phyloP scores from a whole-genome alignment of 2,888 invertebrate species.

The Apoderus coryli region DNA sequence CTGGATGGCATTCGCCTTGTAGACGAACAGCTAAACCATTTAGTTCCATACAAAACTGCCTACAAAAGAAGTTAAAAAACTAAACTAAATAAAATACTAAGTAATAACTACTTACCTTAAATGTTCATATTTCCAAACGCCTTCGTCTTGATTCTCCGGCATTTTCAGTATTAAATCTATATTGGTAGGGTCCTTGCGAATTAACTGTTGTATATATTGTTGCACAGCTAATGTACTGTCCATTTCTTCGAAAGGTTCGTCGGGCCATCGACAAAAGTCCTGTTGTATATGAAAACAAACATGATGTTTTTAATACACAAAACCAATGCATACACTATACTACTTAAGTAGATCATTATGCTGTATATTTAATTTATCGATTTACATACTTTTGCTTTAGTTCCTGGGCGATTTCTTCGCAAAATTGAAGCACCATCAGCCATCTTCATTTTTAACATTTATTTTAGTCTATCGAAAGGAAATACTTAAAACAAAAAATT shows the following conservation, averaged over 20 bases:
- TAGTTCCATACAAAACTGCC: conserved; percentile 98
- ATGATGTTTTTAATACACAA: too few relatives aligned
- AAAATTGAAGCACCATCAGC: conserved; percentile 69
- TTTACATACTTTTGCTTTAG: conserved; percentile 80
- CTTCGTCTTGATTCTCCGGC: conserved; percentile 95
- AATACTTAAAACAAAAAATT: too few relatives aligned
- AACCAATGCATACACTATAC: too few relatives aligned
- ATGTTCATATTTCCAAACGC: conserved; percentile 99
- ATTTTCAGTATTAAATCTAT: conserved; percentile 89
- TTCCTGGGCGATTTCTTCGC: conserved; percentile 82
- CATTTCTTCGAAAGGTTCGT: conserved; percentile 98
- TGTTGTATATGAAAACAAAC: conserved; percentile 34
- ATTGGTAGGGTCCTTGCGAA: conserved; percentile 82
- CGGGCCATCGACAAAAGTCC: conserved; percentile 97
- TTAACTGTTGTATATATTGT: conserved; percentile 96
- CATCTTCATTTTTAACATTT: conserved; percentile 54
- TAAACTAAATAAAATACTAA: too few relatives aligned
- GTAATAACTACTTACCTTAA: conserved; percentile 69
- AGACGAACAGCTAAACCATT: conserved; percentile 96
- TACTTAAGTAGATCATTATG: too few relatives aligned
- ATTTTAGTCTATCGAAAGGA: too few relatives aligned
- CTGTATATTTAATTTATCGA: too few relatives aligned
- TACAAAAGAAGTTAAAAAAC: conserved; percentile 33
- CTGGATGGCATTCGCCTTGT: conserved; percentile 92
- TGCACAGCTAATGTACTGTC: conserved; percentile 97